Evolutionary conservation across 2,888 invertebrate genomes (phyloP), one percentile per base, ranked within the genome.

Genomic region (Phortica okadai): DNA sequence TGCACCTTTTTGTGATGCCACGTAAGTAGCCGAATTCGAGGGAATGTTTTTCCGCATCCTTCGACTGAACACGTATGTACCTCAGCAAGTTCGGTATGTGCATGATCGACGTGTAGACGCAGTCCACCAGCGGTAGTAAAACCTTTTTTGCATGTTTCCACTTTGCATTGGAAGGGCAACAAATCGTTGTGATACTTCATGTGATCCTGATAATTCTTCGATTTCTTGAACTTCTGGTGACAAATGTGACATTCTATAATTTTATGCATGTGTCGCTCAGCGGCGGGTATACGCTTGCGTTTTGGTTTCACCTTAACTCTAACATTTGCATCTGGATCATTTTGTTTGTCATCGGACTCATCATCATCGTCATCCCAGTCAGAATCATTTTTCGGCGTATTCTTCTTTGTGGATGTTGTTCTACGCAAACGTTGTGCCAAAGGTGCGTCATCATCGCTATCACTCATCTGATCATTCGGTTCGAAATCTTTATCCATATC

Each of bases 111-210:
- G 74, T 90, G 90, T 3, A 88, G 81, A 66, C 89, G 88, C 50
- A 90, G 79, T 2, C 90, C 88, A 16, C 86, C 86, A 21, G 89
- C 89, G 1, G 90, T 90, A 33, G 89, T 89, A 67, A 90, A 90
- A 0, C 90, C 89, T 70, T 90, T 90, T 64, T 84, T 84, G 80
- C 90, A 90, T 64, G 82, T 81, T 62, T 89, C 89, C 10, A 89
- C 89, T 11, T 86, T 83, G 74, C 90, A 90, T 76, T 91, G 90
- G 78, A 89, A 89, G 21, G 90, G 89, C 74, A 90, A 78, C 45
- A 90, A 82, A 78, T 90, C 90, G 76, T 91, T 87, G 81, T 90
- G 91, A 56, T 87, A 86, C 42, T 89, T 90, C 90, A 90, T 90
- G 58, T 90, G 90, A 73, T 89, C 89, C 75, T 89, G 86, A 54